Percentiles rank a stretch among this genome's conserved stretches.
Evolutionary conservation across 2,888 invertebrate species (phyloP).

Genomic region (Meta bourneti): DNA sequence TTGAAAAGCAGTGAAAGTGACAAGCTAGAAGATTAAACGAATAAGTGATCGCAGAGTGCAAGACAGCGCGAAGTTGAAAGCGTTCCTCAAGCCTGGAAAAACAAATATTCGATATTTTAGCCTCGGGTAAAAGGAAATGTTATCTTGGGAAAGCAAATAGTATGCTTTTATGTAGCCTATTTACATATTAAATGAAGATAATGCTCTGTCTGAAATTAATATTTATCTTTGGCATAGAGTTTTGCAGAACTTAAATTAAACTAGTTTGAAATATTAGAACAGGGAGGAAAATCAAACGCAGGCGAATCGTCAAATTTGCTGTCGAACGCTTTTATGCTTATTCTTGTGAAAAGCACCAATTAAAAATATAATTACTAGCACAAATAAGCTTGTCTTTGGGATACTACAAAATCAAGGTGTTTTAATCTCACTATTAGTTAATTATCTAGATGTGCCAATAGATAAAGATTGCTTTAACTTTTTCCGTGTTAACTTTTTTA

Average conservation of each 20-base stretch:
- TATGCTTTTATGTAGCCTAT: not conserved
- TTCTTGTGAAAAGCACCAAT: not conserved
- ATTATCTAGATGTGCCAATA: too few relatives aligned
- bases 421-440: not conserved
- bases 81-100: not conserved
- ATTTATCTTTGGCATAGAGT: slow-evolving; percentile 24
- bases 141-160: slow-evolving; percentile 1
- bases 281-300: not conserved
- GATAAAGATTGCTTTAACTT: not conserved
- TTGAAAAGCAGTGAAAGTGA: too few relatives aligned
- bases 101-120: slow-evolving; percentile 20
- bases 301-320: not conserved
- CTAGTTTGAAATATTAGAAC: not conserved
- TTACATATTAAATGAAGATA: not conserved
- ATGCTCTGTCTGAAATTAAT: slow-evolving; percentile 28
- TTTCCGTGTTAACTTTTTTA: slow-evolving; percentile 8
- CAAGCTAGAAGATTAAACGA: not conserved
- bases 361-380: not conserved
- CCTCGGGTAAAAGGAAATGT: not conserved
- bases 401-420: not conserved
- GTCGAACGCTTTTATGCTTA: not conserved
- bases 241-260: slow-evolving; percentile 17
- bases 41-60: not conserved
- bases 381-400: not conserved
- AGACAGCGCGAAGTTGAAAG: not conserved